Conservation (phyloP, 2,113 vertebrate genomes). For the Sitta europaea region DNA sequence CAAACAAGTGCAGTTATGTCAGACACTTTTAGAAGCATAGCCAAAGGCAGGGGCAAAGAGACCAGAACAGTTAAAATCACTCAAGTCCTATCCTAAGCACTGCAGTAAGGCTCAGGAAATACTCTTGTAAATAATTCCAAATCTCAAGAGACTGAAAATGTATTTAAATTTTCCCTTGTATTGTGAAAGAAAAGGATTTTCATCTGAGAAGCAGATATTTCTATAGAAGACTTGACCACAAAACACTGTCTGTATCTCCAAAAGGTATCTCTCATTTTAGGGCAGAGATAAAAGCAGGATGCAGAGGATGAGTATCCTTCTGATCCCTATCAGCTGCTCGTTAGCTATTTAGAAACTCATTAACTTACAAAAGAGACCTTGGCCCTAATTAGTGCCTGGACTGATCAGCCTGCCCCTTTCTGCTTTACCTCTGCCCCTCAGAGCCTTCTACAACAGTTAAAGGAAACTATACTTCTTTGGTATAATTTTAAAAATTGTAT, state of each 20-base stretch:
- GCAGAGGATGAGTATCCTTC: neutral
- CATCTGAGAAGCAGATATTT: neutral
- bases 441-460: neutral
- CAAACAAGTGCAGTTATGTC: neutral
- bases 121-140: neutral
- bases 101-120: neutral
- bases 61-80: neutral
- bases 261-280: neutral
- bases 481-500: neutral
- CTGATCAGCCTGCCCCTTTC: neutral
- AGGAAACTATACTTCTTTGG: neutral
- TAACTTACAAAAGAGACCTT: constrained; percentile 41
- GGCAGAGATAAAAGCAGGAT: neutral
- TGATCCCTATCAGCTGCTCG: neutral
- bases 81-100: neutral
- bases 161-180: neutral
- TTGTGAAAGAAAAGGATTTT: neutral
- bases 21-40: neutral
- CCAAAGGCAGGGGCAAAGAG: neutral
- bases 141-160: neutral
- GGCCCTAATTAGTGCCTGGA: constrained; percentile 4
- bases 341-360: constrained; percentile 44
- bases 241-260: neutral
- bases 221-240: neutral
- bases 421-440: neutral